These are phyloP conservation scores for Aethina tumida DNA, from an alignment of 1,140 invertebrate genomes.

Conservation along the genomic window DNA sequence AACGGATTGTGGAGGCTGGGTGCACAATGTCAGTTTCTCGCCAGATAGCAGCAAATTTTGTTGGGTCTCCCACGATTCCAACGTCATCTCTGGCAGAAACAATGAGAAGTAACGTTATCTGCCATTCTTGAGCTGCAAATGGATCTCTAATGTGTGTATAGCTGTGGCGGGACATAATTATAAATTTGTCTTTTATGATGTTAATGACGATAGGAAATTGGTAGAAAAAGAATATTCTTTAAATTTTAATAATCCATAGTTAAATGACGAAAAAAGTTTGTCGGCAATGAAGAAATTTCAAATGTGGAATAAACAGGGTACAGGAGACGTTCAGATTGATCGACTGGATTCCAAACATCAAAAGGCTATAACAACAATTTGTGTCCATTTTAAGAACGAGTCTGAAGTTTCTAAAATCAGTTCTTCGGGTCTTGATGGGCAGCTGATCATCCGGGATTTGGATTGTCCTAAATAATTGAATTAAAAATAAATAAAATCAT, in stretches of 20 bases:
- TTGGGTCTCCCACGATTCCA: slow-evolving; percentile 94
- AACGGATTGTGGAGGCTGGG: slow-evolving; percentile 83
- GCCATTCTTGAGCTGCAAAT: slow-evolving; percentile 86
- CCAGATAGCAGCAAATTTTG: slow-evolving; percentile 88
- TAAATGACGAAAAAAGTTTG: slow-evolving; percentile 77
- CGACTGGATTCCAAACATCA: slow-evolving; percentile 92
- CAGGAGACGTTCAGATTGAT: slow-evolving; percentile 74
- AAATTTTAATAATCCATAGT: slow-evolving; percentile 87
- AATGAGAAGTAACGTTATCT: slow-evolving; percentile 66
- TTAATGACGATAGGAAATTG: slow-evolving; percentile 62
- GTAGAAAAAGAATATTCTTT: slow-evolving; percentile 76
- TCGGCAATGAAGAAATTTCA: slow-evolving; percentile 97
- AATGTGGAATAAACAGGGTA: slow-evolving; percentile 86
- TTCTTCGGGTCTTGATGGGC: slow-evolving; percentile 90
- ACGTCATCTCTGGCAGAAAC: slow-evolving; percentile 89
- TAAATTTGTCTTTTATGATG: slow-evolving; percentile 81
- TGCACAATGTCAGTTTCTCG: slow-evolving; percentile 92
- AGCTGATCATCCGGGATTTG: slow-evolving; percentile 92
- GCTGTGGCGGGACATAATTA: slow-evolving; percentile 93
- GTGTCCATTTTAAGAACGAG: slow-evolving; percentile 62
- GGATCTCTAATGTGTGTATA: slow-evolving; percentile 79
- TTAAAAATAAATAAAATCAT: no score
- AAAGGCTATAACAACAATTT: slow-evolving; percentile 88
- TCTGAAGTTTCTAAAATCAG: slow-evolving; percentile 68
- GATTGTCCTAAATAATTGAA: no score